Percentiles rank a stretch among this genome's conserved stretches.
These are phyloP conservation scores for Chelon labrosus DNA, from an alignment of 2,797 vertebrate species.

Conservation along the genomic window DNA sequence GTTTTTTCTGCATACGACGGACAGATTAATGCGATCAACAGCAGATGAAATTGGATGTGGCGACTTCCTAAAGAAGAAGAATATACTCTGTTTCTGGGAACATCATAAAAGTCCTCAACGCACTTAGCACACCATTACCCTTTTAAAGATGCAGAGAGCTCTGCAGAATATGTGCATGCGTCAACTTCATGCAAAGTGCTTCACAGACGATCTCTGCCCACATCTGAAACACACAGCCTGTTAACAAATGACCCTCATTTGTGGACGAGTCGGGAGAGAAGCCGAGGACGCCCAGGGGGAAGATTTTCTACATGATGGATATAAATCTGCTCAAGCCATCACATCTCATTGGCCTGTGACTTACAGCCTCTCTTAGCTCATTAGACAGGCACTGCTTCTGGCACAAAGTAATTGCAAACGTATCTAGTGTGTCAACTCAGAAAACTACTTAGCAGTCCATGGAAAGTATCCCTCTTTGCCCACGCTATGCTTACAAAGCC, in stretches of 20 bases:
- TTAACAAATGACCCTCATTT: constrained; percentile 69
- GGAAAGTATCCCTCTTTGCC: constrained; percentile 37
- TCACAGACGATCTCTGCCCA: constrained; percentile 28
- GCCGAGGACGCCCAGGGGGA: constrained; percentile 49
- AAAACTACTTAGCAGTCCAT: constrained; percentile 51
- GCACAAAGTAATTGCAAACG: constrained; percentile 55
- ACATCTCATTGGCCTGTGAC: constrained; percentile 65
- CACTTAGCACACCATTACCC: constrained; percentile 40
- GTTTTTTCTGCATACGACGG: background rate
- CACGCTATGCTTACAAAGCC: constrained; percentile 15
- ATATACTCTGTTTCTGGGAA: constrained; percentile 1
- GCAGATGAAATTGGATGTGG: background rate
- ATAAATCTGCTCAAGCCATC: constrained; percentile 70
- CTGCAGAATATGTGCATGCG: constrained; percentile 19
- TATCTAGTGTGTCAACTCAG: constrained; percentile 48
- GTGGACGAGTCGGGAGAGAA: constrained; percentile 38
- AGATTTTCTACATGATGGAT: constrained; percentile 66
- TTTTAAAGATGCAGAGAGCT: constrained; percentile 18
- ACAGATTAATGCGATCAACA: background rate
- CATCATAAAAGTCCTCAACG: constrained; percentile 16
- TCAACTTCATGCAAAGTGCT: constrained; percentile 44
- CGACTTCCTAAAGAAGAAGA: constrained; percentile 2
- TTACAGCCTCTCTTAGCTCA: constrained; percentile 64
- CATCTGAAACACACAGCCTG: constrained; percentile 44
- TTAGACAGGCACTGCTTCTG: constrained; percentile 63